Conservation (phyloP, 2,113 vertebrate genomes). For the Python bivittatus region DNA sequence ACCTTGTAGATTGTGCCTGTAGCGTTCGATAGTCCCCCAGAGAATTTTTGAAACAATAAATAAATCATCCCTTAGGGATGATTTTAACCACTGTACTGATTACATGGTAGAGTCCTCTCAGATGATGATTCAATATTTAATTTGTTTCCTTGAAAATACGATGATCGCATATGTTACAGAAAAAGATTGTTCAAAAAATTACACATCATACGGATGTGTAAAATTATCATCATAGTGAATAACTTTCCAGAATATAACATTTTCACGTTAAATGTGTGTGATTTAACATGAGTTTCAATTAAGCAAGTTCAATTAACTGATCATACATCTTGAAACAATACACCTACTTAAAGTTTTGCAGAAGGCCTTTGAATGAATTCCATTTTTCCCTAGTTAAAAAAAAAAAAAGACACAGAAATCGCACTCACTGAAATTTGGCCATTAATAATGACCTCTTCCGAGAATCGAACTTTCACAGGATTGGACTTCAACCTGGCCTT, state of each 20-base stretch:
- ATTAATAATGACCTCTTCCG: constrained; percentile 98
- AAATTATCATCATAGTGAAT: not conserved
- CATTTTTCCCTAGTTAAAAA: constrained; percentile 15
- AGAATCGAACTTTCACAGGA: constrained; percentile 97
- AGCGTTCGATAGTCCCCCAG: not conserved
- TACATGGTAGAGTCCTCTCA: not conserved
- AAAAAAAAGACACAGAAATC: constrained; percentile 6
- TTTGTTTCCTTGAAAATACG: not conserved
- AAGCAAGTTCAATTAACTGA: not conserved
- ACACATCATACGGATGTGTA: not conserved
- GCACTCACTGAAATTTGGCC: constrained; percentile 95
- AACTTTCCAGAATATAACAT: not conserved
- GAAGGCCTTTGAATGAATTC: constrained; percentile 30
- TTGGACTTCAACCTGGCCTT: constrained; percentile 99
- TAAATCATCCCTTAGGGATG: not conserved
- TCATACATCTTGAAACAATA: accelerated
- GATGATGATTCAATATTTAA: not conserved
- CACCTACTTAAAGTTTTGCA: constrained; percentile 1
- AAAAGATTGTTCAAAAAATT: not conserved
- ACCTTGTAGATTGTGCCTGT: no score
- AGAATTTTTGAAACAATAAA: not conserved
- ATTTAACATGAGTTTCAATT: not conserved
- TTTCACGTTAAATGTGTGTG: not conserved
- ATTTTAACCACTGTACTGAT: not conserved
- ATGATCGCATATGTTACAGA: not conserved